Evolutionary conservation across 2,888 invertebrate species (phyloP), one percentile per base, ranked within the genome.

Genomic region (Litoditis marina): DNA sequence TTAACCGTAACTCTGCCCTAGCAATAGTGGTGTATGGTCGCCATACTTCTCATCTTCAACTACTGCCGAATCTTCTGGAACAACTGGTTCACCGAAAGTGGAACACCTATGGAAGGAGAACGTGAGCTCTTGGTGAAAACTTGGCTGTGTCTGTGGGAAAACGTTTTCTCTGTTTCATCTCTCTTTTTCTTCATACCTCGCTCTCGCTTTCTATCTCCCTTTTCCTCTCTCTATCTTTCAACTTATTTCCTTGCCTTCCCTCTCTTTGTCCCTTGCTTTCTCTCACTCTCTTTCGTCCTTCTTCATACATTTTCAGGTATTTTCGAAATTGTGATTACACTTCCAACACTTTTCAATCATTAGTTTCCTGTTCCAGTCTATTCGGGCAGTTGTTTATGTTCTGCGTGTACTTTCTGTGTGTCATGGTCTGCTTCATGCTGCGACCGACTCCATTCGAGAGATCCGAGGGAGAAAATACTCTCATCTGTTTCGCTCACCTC

Each of bases 1-100:
- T 96, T 16, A 92, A 92, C 83, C 91, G 91, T 83, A 91, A 92
- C 82, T 95, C 95, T 0, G 95, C 93, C 0, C 86, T 96, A 27
- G 94, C 94, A 86, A 88, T 95, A 63, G 94, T 95, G 7, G 93
- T 94, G 0, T 95, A 79, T 53, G 78, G 78, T 2, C 70, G 76
- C 34, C 66, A 74, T 27, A 69, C 71, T 2, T 73, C 70, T 1
- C 79, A 79, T 63, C 65, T 79, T 44, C 58, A 60, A 22, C 57
- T 79, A 8, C 61, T 79, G 0, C 78, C 78, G 0, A 69, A 73
- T 63, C 66, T 78, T 22, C 57, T 79, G 27, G 79, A 79, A 60
- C 68, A 78, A 47, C 62, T 79, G 25, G 76, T 79, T 0, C 68
- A 93, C 83, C 92, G 94, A 2, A 98, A 98, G 86, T 98, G 96